Evolutionary conservation across 2,888 invertebrate species (phyloP), one percentile per base, ranked within the genome.

Genomic region (Callosobruchus maculatus): DNA sequence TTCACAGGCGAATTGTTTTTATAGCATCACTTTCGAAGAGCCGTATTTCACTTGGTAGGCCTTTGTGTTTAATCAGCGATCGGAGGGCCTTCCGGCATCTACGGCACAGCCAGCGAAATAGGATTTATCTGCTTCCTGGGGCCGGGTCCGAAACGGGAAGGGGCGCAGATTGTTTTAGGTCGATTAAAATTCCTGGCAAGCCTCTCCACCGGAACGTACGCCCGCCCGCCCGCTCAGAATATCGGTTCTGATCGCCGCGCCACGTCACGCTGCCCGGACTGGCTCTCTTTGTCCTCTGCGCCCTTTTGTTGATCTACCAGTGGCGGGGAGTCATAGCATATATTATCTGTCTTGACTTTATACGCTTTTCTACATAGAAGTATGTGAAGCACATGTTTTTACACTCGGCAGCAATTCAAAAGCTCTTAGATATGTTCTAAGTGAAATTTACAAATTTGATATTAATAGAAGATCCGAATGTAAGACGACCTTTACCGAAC

Each of bases 101-200:
- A n/a, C n/a, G n/a, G 49, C 49, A 3, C 49, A 49, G 18, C 49
- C 82, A 82, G 81, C 81, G 83, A 83, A 85, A 84, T 82, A 80
- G 83, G 83, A 86, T 86, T 86, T 85, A 85, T 86, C 86, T 84
- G 80, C 81, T 84, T 86, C 85, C 86, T 85, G 83, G 7, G 49
- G n/a, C 49, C 49, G 9, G 5, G 49, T 49, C 49, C 49, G 49
- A 49, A 13, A 13, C 49, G 20, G 22, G n/a, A n/a, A n/a, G 22
- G 82, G 82, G 82, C 85, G 84, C 86, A 86, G 86, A 87, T 87
- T 87, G 87, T 86, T 86, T 86, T 85, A 84, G 84, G 82, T 84
- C 85, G 86, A 86, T 87, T 87, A 86, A 86, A 86, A 86, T 87
- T 86, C 87, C 84, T 80, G 81, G 81, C 84, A 83, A 84, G 82